phyloP scores from a whole-genome alignment of 2,888 invertebrate genomes.

The Cantharis rufa region DNA sequence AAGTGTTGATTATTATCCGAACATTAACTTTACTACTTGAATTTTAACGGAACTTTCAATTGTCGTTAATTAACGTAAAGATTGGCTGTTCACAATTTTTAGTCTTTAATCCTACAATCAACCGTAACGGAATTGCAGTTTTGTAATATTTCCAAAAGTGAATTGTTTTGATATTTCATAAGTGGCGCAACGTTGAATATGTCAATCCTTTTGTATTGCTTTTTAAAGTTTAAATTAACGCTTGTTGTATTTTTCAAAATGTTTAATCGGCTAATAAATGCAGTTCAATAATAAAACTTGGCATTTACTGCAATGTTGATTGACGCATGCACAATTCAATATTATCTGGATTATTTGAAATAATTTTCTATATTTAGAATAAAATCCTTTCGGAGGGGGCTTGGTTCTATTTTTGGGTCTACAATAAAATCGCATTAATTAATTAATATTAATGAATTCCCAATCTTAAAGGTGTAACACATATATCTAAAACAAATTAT shows the following conservation, averaged over 20 bases:
- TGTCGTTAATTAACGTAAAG: neutral
- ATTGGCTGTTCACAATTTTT: neutral
- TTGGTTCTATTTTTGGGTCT: neutral
- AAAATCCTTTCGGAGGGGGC: neutral
- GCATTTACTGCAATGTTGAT: neutral
- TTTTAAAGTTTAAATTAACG: neutral
- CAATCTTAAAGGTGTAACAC: neutral
- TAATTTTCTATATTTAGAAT: neutral
- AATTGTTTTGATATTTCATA: neutral
- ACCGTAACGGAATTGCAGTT: neutral
- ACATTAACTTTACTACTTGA: neutral
- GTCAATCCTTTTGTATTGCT: neutral
- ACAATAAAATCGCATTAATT: neutral
- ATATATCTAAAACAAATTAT: neutral
- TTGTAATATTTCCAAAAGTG: neutral
- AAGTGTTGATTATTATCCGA: constrained; percentile 8
- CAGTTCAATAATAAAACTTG: neutral
- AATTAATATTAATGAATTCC: neutral
- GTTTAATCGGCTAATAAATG: neutral
- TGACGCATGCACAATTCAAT: neutral
- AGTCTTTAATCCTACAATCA: neutral
- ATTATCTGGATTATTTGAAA: neutral
- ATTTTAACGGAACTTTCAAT: constrained; percentile 13
- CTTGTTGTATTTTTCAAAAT: neutral
- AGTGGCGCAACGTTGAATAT: neutral